Evolutionary conservation across 2,113 vertebrate genomes (phyloP), one percentile per base, ranked within the genome.

Genomic region (Emydura subglobosa): DNA sequence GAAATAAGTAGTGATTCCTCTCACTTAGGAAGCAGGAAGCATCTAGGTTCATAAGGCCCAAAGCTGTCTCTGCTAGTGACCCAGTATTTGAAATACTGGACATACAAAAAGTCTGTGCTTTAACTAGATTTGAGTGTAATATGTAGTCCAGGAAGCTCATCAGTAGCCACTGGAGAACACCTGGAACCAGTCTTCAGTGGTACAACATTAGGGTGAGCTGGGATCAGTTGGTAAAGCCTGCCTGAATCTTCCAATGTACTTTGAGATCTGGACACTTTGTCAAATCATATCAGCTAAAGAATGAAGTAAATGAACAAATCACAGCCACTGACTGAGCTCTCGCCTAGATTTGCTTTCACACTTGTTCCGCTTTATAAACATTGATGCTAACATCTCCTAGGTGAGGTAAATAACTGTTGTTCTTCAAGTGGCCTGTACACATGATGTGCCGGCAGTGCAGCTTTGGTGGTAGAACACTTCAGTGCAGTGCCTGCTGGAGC

Each of bases 261-360:
- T 91, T 51, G 90, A 10, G 59, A 84, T 55, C 94, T 97, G 95
- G 96, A 31, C 83, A 85, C 72, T 74, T 90, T 94, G 94, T 94
- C 92, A 94, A 91, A 94, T 87, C 82, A 92, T 9, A 2, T 83
- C 79, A 85, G 86, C 95, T 97, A 93, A 96, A 94, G 95, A 96
- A 90, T 95, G 92, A 82, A 94, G 76, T 47, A 80, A 80, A 51
- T 80, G 24, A 61, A 61, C 13, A 11, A 76, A 5, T 76, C 21
- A 50, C 17, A 50, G 5, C 86, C 76, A 31, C 72, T 61, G 95
- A 31, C 72, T 61, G 95, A 92, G 85, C 53, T 53, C 94, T 92
- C 82, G 95, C 80, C 92, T 88, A 91, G 85, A 95, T 95, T 91
- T 93, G 53, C 89, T 96, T 90, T 82, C 42, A 83, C 86, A 79